Percentiles rank a stretch among this genome's conserved stretches.
These are phyloP conservation scores for Anastrepha ludens DNA, from an alignment of 1,140 invertebrate species.

Conservation along the genomic window DNA sequence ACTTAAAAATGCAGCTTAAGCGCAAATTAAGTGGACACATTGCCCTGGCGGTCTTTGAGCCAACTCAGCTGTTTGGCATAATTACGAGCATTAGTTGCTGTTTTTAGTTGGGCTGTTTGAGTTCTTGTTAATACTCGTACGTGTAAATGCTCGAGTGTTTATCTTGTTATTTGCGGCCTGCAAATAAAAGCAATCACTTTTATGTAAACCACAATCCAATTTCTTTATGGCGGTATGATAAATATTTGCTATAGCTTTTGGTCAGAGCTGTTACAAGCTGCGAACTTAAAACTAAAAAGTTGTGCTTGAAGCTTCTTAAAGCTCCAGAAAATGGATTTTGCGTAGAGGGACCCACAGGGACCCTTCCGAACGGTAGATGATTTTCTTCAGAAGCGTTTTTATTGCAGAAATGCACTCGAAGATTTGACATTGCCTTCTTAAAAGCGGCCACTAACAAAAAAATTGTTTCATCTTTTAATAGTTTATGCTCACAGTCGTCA, in stretches of 20 bases:
- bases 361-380: no score
- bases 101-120: background rate
- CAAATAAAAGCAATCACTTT: background rate
- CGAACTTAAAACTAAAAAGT: no score
- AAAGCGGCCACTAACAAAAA: no score
- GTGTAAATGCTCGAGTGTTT: background rate
- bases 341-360: no score
- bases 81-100: background rate
- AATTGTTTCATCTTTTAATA: no score
- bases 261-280: background rate
- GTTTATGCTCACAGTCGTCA: no score
- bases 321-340: no score
- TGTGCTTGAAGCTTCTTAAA: no score
- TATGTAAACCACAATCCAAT: background rate
- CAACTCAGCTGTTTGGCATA: background rate
- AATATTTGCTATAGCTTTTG: background rate
- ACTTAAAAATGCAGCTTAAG: background rate
- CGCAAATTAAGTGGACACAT: background rate
- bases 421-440: no score
- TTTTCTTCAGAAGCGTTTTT: no score
- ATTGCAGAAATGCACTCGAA: no score
- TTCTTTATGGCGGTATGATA: background rate
- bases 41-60: constrained; percentile 5
- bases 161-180: no score
- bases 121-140: background rate